These are phyloP conservation scores for Epinotia ramella DNA, from an alignment of 2,888 invertebrate species.

Conservation along the genomic window DNA sequence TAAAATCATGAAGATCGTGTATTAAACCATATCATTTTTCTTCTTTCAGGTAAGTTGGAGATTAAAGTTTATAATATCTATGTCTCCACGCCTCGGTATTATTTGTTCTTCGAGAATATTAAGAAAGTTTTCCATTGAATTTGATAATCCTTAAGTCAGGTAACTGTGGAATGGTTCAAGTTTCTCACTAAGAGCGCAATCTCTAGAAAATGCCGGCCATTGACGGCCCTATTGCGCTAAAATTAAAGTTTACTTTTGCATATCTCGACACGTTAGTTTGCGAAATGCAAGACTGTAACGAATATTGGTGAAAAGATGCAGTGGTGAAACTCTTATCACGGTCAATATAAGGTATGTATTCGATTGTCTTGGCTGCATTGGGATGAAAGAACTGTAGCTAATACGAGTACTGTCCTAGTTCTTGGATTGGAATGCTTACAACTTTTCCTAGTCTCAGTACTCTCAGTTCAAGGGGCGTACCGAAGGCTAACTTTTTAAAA, in stretches of 20 bases:
- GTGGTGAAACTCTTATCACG: background rate
- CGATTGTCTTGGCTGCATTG: background rate
- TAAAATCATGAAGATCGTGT: background rate
- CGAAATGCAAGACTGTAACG: background rate
- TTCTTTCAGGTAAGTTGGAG: conserved; percentile 36
- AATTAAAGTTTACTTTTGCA: conserved; percentile 33
- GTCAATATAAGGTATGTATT: conserved; percentile 19
- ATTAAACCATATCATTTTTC: conserved; percentile 16
- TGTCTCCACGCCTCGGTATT: conserved; percentile 4
- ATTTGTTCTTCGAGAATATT: conserved; percentile 36
- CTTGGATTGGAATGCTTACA: conserved; percentile 44
- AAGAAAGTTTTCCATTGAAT: conserved; percentile 40
- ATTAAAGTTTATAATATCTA: conserved; percentile 1
- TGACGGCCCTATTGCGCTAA: background rate
- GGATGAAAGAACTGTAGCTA: conserved; percentile 33
- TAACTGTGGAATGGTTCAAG: conserved; percentile 37
- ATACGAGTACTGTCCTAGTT: conserved; percentile 27
- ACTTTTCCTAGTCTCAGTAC: conserved; percentile 40
- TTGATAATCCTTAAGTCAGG: conserved; percentile 44
- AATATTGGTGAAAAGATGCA: conserved; percentile 12
- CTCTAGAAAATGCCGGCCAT: background rate
- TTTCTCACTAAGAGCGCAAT: conserved; percentile 23
- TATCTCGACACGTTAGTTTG: background rate
- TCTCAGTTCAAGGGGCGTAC: conserved; percentile 40
- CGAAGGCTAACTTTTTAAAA: conserved; percentile 37